Evolutionary conservation across 1,140 invertebrate species (phyloP).

Genomic region (Belonocnema kinseyi): DNA sequence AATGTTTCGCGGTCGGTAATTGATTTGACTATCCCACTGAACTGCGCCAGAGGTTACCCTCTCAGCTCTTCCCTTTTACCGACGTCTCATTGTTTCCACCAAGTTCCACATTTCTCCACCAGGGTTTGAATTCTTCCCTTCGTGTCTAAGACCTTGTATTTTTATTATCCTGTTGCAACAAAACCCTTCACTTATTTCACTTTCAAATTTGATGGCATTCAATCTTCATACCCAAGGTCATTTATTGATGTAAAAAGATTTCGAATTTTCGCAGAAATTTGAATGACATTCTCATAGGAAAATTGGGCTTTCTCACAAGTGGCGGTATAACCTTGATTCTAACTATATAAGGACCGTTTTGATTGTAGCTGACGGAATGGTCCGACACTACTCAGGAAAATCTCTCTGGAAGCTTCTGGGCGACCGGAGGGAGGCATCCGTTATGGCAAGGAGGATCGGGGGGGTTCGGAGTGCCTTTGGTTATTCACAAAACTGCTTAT

Average conservation of each 20-base stretch:
- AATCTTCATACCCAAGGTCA: background rate
- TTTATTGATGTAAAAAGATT: background rate
- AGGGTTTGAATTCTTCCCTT: background rate
- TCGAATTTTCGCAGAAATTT: background rate
- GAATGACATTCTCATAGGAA: background rate
- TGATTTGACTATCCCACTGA: background rate
- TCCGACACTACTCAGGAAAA: slow-evolving; percentile 10
- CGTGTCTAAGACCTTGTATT: background rate
- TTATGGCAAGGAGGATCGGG: too few relatives aligned
- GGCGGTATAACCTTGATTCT: background rate
- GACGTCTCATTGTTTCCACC: too few relatives aligned
- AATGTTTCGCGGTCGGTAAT: too few relatives aligned
- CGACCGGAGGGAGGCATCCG: too few relatives aligned
- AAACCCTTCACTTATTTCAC: background rate
- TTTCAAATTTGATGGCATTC: too few relatives aligned
- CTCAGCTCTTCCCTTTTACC: too few relatives aligned
- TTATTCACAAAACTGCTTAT: too few relatives aligned
- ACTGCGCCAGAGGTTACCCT: background rate
- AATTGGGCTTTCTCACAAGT: background rate
- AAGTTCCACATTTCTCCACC: background rate
- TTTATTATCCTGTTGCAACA: background rate
- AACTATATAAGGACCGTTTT: background rate
- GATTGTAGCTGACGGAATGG: background rate
- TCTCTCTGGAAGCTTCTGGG: too few relatives aligned
- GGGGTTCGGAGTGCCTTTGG: too few relatives aligned